These are phyloP conservation scores for Ondatra zibethicus DNA, from an alignment of 2,113 vertebrate species.

Conservation along the genomic window DNA sequence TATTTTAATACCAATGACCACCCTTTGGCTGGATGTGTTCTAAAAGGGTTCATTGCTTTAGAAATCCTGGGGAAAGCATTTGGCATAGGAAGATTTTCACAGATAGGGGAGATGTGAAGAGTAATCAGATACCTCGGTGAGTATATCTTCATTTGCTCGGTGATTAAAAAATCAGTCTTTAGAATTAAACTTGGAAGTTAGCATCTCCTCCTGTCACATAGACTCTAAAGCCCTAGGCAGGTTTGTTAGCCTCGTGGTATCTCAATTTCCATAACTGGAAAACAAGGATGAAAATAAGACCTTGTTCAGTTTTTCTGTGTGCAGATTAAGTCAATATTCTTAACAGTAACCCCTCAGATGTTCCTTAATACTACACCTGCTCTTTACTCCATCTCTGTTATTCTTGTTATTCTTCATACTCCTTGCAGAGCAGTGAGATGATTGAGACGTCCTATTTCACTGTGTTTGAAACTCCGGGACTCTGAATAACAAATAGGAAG, in stretches of 20 bases:
- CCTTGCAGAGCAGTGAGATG: not conserved
- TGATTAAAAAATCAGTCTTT: constrained; percentile 39
- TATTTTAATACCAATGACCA: constrained; percentile 37
- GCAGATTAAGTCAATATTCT: not conserved
- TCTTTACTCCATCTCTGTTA: not conserved
- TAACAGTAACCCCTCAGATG: not conserved
- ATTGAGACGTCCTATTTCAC: not conserved
- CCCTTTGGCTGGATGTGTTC: not conserved
- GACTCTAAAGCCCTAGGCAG: not conserved
- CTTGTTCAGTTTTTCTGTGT: not conserved
- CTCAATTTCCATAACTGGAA: not conserved
- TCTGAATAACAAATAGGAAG: not conserved
- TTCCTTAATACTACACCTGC: not conserved
- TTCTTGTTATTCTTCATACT: not conserved
- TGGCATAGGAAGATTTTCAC: not conserved
- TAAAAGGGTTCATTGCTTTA: constrained; percentile 35
- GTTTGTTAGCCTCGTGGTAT: not conserved
- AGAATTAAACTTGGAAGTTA: not conserved
- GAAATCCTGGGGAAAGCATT: constrained; percentile 16
- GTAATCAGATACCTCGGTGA: constrained; percentile 21
- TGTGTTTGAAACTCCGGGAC: not conserved
- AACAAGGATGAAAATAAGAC: not conserved
- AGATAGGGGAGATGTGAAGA: constrained; percentile 11
- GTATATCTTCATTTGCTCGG: not conserved
- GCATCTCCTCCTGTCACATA: constrained; percentile 7